A percentile compares a stretch with the other conserved stretches of the same genome.
These are phyloP conservation scores for Phylloscopus collybita DNA, from an alignment of 2,797 vertebrate species.

Conservation along the genomic window DNA sequence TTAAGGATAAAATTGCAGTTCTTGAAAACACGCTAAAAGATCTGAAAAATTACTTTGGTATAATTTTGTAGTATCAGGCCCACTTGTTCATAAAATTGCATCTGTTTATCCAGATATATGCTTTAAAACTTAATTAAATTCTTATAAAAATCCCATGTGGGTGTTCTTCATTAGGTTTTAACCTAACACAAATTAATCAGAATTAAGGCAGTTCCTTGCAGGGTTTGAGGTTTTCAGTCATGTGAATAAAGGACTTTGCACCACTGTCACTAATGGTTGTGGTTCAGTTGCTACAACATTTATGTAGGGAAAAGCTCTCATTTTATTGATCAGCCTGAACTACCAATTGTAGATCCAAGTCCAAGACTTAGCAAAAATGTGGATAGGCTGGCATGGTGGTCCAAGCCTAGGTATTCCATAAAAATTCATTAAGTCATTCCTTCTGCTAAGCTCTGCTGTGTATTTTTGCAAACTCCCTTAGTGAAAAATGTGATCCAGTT, in stretches of 20 bases:
- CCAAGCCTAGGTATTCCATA: background rate
- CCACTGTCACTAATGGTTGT: background rate
- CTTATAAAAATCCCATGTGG: background rate
- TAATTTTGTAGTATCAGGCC: background rate
- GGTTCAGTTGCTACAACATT: background rate
- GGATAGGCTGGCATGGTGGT: background rate
- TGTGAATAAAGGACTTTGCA: background rate
- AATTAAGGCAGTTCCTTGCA: background rate
- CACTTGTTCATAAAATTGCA: background rate
- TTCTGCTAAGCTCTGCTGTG: background rate
- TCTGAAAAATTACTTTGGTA: background rate
- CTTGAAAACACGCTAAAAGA: background rate
- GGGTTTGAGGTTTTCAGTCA: background rate
- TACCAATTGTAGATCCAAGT: background rate
- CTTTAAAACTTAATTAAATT: slow-evolving; percentile 10
- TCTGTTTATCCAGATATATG: background rate
- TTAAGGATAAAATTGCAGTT: background rate
- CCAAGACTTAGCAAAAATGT: background rate
- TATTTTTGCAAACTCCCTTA: background rate
- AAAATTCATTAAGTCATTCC: background rate
- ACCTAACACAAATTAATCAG: background rate
- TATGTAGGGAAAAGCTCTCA: background rate
- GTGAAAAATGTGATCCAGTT: background rate
- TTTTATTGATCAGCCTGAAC: background rate
- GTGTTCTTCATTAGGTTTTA: slow-evolving; percentile 18